A percentile compares a stretch with the other conserved stretches of the same genome.
phyloP scores from a whole-genome alignment of 2,113 vertebrate genomes.

The Tetraodon nigroviridis region DNA sequence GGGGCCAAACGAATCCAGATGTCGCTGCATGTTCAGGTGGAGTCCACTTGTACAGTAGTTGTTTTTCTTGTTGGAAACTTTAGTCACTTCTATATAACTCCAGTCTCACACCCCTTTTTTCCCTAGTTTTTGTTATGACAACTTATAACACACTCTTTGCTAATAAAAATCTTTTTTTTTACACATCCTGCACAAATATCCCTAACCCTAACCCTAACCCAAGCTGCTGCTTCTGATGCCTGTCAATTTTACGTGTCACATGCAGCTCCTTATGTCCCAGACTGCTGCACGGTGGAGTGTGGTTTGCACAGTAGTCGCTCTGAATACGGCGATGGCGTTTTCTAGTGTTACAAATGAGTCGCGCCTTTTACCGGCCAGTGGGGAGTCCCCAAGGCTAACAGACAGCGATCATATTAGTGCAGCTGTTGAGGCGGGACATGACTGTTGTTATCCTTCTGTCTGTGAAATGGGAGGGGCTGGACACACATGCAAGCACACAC shows the following conservation, averaged over 20 bases:
- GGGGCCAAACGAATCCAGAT: slow-evolving; percentile 69
- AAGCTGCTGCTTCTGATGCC: slow-evolving; percentile 14
- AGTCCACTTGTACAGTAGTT: slow-evolving; percentile 62
- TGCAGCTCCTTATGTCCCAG: slow-evolving; percentile 9
- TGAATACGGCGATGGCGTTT: slow-evolving; percentile 23
- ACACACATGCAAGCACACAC: slow-evolving; percentile 39
- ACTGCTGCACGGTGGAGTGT: slow-evolving; percentile 3
- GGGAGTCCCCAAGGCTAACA: slow-evolving; percentile 64
- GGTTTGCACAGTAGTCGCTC: slow-evolving; percentile 8
- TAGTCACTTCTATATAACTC: slow-evolving; percentile 37
- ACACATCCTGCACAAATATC: no score
- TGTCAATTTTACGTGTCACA: slow-evolving; percentile 24
- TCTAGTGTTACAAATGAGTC: slow-evolving; percentile 37
- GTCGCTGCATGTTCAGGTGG: slow-evolving; percentile 61
- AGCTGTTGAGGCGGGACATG: slow-evolving; percentile 68
- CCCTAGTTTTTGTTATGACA: slow-evolving; percentile 17
- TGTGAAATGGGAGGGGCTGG: slow-evolving; percentile 55
- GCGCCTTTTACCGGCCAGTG: slow-evolving; percentile 40
- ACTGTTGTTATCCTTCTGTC: slow-evolving; percentile 72
- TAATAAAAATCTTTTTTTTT: no score
- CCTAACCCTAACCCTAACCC: no score
- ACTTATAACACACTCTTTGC: neutral
- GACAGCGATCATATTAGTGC: slow-evolving; percentile 68
- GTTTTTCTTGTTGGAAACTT: slow-evolving; percentile 57
- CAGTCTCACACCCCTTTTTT: slow-evolving; percentile 27